Conservation (phyloP, 2,113 vertebrate species). For the Plecotus auritus region DNA sequence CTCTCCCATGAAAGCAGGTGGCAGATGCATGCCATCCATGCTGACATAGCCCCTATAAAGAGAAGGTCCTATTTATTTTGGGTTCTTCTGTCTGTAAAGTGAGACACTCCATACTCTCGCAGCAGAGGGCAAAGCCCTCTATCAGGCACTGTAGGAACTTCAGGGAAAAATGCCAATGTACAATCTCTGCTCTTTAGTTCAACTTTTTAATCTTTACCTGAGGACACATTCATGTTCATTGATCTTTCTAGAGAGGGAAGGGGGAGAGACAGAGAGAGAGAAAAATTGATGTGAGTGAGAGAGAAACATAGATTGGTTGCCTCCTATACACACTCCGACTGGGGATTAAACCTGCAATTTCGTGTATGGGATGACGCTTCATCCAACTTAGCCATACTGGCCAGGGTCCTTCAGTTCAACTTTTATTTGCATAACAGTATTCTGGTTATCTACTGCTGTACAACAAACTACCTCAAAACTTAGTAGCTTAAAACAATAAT, state of each 20-base stretch:
- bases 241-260: background rate
- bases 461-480: background rate
- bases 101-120: background rate
- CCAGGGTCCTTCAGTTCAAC: background rate
- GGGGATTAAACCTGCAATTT: background rate
- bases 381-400: background rate
- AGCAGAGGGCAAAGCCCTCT: background rate
- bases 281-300: background rate
- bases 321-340: background rate
- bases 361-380: background rate
- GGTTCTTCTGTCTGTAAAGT: background rate
- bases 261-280: background rate
- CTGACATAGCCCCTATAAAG: background rate
- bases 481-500: background rate
- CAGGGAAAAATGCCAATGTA: background rate
- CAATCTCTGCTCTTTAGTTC: background rate
- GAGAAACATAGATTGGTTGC: background rate
- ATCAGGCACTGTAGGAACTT: background rate
- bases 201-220: background rate
- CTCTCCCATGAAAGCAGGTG: background rate
- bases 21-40: background rate
- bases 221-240: background rate
- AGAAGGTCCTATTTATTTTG: slow-evolving; percentile 27
- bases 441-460: background rate
- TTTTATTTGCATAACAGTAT: background rate